These are phyloP conservation scores for Lepidiolamprologus cunningtoni DNA, from an alignment of 2,113 vertebrate species.

Conservation along the genomic window DNA sequence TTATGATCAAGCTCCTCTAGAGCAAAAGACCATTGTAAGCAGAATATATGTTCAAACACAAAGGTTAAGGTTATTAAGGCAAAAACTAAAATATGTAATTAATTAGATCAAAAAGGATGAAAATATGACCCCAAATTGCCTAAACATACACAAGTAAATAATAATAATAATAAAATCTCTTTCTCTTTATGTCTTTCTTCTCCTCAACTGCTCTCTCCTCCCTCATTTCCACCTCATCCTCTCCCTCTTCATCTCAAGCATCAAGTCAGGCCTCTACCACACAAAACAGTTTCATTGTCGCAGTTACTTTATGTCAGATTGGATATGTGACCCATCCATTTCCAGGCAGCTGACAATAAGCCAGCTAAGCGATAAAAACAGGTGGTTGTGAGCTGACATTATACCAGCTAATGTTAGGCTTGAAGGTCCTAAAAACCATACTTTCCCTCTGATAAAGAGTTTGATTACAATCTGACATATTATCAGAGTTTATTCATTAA, in stretches of 20 bases:
- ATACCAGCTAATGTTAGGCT: not conserved
- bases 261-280: not conserved
- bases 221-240: not conserved
- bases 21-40: not conserved
- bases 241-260: not conserved
- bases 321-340: not conserved
- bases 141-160: not conserved
- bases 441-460: not conserved
- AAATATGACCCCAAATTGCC: not conserved
- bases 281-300: not conserved
- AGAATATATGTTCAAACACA: not conserved
- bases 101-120: not conserved
- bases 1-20: not conserved
- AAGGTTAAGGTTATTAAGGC: not conserved
- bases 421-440: not conserved
- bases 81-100: not conserved
- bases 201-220: not conserved
- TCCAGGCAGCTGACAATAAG: not conserved
- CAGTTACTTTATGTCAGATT: not conserved
- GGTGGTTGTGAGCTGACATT: not conserved
- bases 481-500: not conserved
- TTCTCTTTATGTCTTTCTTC: not conserved
- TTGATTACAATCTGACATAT: not conserved
- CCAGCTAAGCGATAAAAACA: not conserved
- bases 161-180: not conserved